Conservation (phyloP, 2,888 invertebrate species). For the Gari tellinella region DNA sequence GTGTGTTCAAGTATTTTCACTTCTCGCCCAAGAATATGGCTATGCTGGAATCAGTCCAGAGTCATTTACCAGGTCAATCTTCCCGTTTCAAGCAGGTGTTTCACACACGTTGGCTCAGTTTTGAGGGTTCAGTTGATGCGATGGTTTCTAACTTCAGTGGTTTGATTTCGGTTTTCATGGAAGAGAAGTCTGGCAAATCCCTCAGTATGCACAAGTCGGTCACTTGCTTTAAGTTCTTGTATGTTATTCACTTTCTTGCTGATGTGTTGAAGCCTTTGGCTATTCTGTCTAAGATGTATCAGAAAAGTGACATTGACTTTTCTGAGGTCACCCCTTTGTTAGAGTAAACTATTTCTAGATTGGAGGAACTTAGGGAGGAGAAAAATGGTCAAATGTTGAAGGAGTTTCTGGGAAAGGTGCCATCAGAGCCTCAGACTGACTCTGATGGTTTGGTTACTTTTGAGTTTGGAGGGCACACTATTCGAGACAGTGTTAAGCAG, state of each 20-base stretch:
- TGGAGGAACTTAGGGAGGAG: constrained; percentile 9
- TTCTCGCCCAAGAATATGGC: constrained; percentile 45
- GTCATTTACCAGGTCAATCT: neutral
- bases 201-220: constrained; percentile 43
- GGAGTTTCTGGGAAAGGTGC: constrained; percentile 31
- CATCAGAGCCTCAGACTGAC: constrained; percentile 34
- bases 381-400: constrained; percentile 25
- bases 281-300: constrained; percentile 49
- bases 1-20: constrained; percentile 48
- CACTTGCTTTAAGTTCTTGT: constrained; percentile 51
- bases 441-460: constrained; percentile 44
- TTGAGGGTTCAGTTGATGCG: constrained; percentile 53
- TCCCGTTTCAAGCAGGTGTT: constrained; percentile 22
- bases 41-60: constrained; percentile 20
- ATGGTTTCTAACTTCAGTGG: constrained; percentile 27
- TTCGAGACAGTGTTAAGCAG: constrained; percentile 54
- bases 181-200: constrained; percentile 41
- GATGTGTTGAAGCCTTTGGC: constrained; percentile 51
- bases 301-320: constrained; percentile 47
- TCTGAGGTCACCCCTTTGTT: constrained; percentile 51
- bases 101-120: constrained; percentile 45
- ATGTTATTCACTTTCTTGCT: constrained; percentile 44
- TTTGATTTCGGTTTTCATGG: constrained; percentile 30
- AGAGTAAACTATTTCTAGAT: constrained; percentile 24
- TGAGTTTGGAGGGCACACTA: constrained; percentile 51